A percentile compares a stretch with the other conserved stretches of the same genome.
These are phyloP conservation scores for Tyria jacobaeae DNA, from an alignment of 2,888 invertebrate genomes.

Conservation along the genomic window DNA sequence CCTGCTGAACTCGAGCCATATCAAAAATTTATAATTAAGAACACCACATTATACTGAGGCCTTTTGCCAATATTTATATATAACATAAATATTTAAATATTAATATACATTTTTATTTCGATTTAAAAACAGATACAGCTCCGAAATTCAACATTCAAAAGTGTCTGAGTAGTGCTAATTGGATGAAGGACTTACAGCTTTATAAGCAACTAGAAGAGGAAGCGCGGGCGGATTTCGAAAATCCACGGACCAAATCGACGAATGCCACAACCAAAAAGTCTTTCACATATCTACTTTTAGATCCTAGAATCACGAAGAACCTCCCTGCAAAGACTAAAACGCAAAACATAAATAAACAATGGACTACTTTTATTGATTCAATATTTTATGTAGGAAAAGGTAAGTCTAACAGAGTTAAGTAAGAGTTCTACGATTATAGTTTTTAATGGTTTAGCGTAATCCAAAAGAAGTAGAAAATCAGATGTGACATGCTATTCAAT, in stretches of 20 bases:
- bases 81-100: no score
- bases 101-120: no score
- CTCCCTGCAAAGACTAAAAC: neutral
- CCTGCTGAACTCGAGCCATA: no score
- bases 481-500: no score
- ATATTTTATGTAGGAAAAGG: constrained; percentile 14
- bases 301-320: constrained; percentile 3
- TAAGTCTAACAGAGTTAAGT: neutral
- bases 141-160: neutral
- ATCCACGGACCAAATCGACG: neutral
- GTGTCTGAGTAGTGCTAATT: neutral
- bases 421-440: neutral
- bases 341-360: neutral
- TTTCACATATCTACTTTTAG: constrained; percentile 6
- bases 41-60: no score
- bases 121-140: neutral
- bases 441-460: neutral
- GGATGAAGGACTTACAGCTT: neutral
- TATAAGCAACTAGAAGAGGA: neutral
- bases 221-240: neutral
- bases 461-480: no score
- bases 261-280: constrained; percentile 3
- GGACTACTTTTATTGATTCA: constrained; percentile 7
- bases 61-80: no score
- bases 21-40: no score